Percentiles rank a stretch among this genome's conserved stretches.
Evolutionary conservation across 2,888 invertebrate genomes (phyloP).

Genomic region (Thereva nobilitata): DNA sequence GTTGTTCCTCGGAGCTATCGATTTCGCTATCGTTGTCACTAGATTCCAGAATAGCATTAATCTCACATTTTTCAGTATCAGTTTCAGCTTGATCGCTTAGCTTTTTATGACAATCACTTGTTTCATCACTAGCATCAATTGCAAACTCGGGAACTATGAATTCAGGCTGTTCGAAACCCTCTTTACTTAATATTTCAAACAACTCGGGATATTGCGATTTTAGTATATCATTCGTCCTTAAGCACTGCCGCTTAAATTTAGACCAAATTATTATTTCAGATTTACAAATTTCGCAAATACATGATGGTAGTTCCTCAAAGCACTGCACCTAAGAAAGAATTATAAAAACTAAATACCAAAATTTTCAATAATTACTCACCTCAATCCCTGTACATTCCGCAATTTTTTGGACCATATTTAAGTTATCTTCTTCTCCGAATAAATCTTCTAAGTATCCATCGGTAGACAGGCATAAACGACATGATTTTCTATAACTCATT

Average conservation of each 20-base stretch:
- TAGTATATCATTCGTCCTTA: slow-evolving; percentile 33
- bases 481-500: background rate
- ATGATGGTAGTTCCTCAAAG: slow-evolving; percentile 27
- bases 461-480: slow-evolving; percentile 37
- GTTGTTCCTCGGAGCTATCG: too few species aligned
- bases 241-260: slow-evolving; percentile 38
- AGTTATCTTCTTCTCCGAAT: slow-evolving; percentile 9
- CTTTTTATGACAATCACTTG: too few species aligned
- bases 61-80: too few species aligned
- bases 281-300: slow-evolving; percentile 42
- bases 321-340: background rate
- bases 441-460: slow-evolving; percentile 38
- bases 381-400: slow-evolving; percentile 37
- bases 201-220: slow-evolving; percentile 11
- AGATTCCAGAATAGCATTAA: too few species aligned
- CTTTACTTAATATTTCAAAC: background rate
- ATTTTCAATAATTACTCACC: slow-evolving; percentile 16
- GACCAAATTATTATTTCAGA: slow-evolving; percentile 39
- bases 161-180: background rate
- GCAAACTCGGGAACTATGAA: background rate
- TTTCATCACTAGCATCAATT: background rate
- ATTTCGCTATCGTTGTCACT: too few species aligned
- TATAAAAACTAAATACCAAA: background rate
- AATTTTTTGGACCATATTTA: slow-evolving; percentile 30
- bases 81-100: too few species aligned